Evolutionary conservation across 2,888 invertebrate species (phyloP).

Genomic region (Plutella xylostella): DNA sequence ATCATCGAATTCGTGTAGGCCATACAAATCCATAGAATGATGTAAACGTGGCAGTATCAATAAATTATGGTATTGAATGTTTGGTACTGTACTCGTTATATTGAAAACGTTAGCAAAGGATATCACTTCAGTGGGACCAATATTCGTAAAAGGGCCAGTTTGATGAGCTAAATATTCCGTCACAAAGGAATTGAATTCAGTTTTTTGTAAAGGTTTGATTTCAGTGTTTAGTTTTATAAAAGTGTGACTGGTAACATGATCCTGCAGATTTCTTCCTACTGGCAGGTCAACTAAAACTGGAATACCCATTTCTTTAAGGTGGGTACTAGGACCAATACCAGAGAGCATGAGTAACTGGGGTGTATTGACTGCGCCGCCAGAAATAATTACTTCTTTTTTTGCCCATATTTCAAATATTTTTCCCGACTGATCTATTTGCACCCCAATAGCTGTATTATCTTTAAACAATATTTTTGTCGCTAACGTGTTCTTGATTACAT

Average conservation of each 20-base stretch:
- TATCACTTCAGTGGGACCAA: conserved; percentile 41
- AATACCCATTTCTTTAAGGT: conserved; percentile 45
- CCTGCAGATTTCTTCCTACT: conserved; percentile 64
- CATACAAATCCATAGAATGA: conserved; percentile 30
- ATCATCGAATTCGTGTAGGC: conserved; percentile 29
- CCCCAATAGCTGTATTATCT: conserved; percentile 29
- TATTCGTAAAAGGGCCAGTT: conserved; percentile 54
- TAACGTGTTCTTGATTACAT: conserved; percentile 40
- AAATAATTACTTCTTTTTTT: conserved; percentile 60
- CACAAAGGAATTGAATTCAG: conserved; percentile 34
- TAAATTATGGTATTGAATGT: conserved; percentile 38
- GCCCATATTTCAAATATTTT: conserved; percentile 36
- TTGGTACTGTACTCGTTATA: conserved; percentile 30
- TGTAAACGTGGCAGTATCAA: conserved; percentile 29
- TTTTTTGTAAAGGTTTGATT: conserved; percentile 24
- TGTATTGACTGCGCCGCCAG: conserved; percentile 60
- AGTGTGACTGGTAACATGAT: conserved; percentile 51
- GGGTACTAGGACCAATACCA: conserved; percentile 58
- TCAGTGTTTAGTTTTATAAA: conserved; percentile 34
- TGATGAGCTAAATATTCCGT: conserved; percentile 54
- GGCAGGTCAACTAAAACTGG: conserved; percentile 46
- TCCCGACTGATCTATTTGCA: conserved; percentile 37
- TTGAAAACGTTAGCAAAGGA: conserved; percentile 39
- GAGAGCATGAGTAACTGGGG: conserved; percentile 64
- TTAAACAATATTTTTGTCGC: conserved; percentile 53